Evolutionary conservation across 2,888 invertebrate genomes (phyloP).

Genomic region (Sphaerophoria rueppellii): DNA sequence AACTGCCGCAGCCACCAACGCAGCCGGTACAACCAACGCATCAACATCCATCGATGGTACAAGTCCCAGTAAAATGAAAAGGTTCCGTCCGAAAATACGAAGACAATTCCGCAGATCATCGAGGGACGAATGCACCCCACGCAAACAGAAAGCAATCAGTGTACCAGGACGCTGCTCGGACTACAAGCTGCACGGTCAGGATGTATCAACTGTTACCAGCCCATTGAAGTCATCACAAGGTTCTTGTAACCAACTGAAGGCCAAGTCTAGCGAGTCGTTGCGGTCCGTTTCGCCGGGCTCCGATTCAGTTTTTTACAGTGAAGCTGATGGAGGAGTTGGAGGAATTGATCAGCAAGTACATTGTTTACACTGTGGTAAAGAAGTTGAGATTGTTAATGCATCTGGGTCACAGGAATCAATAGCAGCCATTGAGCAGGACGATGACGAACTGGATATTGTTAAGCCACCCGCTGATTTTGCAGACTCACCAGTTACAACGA

Average conservation of each 20-base stretch:
- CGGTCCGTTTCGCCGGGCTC: constrained; percentile 95
- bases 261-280: constrained; percentile 92
- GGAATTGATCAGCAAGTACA: constrained; percentile 84
- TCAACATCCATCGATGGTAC: constrained; percentile 75
- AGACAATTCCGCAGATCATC: constrained; percentile 80
- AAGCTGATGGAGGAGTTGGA: constrained; percentile 84
- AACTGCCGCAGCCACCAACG: constrained; percentile 29
- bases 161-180: constrained; percentile 77
- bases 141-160: constrained; percentile 76
- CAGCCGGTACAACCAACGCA: neutral
- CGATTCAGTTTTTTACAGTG: constrained; percentile 95
- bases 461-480: constrained; percentile 95
- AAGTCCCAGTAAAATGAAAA: constrained; percentile 81
- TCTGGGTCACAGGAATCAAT: constrained; percentile 81
- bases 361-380: constrained; percentile 92
- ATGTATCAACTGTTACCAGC: constrained; percentile 38
- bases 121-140: constrained; percentile 78
- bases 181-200: constrained; percentile 73
- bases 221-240: constrained; percentile 69
- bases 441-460: constrained; percentile 86
- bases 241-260: constrained; percentile 86
- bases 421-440: constrained; percentile 83
- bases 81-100: constrained; percentile 82
- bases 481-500: constrained; percentile 89
- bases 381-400: constrained; percentile 86